Percentiles rank a stretch among this genome's conserved stretches.
Evolutionary conservation across 2,888 invertebrate genomes (phyloP).

Genomic region (Xylota segnis): DNA sequence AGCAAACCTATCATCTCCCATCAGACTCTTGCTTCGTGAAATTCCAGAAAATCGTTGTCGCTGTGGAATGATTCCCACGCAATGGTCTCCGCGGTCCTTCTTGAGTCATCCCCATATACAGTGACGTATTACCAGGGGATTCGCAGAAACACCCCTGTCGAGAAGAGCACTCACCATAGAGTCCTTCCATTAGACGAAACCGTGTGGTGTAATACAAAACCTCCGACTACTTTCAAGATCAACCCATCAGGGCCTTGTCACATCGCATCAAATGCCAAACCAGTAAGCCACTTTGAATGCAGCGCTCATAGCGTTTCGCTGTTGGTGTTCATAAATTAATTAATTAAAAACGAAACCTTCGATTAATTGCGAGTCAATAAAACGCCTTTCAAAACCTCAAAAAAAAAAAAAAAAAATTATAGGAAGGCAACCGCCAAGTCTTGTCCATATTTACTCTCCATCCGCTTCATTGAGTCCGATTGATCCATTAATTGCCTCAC

Average conservation of each 20-base stretch:
- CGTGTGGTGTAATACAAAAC: neutral
- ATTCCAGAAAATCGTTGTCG: too few relatives aligned
- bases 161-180: neutral
- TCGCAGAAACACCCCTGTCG: neutral
- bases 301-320: constrained; percentile 50
- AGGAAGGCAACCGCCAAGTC: constrained; percentile 43
- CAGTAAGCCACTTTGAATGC: constrained; percentile 48
- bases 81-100: neutral
- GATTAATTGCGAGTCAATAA: constrained; percentile 73
- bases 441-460: constrained; percentile 29
- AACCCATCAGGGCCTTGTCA: neutral
- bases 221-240: neutral
- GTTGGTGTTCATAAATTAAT: constrained; percentile 75
- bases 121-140: neutral
- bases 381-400: constrained; percentile 63
- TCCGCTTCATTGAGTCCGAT: constrained; percentile 61
- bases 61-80: neutral
- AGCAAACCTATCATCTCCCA: too few relatives aligned
- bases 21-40: too few relatives aligned
- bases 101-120: neutral
- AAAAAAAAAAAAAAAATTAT: constrained; percentile 23
- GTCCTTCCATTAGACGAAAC: too few relatives aligned
- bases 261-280: neutral
- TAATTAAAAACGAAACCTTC: constrained; percentile 73
- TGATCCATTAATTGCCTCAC: constrained; percentile 73